Conservation (phyloP, 2,797 vertebrate species). For the Anisognathus igniventris region DNA sequence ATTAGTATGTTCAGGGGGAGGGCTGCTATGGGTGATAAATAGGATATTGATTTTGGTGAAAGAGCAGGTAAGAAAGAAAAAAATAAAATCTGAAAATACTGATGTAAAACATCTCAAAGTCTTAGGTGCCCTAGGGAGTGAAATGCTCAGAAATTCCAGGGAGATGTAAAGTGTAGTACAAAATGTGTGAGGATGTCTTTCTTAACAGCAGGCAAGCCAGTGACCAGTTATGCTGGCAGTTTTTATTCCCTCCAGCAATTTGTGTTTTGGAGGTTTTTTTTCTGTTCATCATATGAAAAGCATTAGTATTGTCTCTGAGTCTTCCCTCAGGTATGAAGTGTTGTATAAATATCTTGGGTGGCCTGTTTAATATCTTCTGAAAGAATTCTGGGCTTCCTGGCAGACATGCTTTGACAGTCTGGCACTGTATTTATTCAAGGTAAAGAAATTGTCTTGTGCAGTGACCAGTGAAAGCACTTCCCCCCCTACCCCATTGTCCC, state of each 20-base stretch:
- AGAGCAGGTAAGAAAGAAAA: background rate
- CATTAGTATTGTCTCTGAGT: conserved; percentile 9
- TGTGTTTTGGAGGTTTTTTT: background rate
- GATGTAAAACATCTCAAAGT: background rate
- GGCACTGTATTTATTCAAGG: conserved; percentile 25
- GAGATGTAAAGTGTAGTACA: background rate
- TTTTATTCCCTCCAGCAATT: background rate
- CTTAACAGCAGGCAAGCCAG: background rate
- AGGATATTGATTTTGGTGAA: background rate
- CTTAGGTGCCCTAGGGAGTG: background rate
- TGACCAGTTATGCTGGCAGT: background rate
- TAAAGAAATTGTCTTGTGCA: conserved; percentile 12
- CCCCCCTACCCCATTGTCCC: rapidly evolving
- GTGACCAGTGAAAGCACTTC: background rate
- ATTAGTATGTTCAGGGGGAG: background rate
- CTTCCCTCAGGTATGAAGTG: conserved; percentile 19
- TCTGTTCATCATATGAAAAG: conserved; percentile 20
- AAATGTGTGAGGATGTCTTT: background rate
- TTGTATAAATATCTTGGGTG: conserved; percentile 21
- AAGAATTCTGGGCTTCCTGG: conserved; percentile 36
- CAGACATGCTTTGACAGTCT: conserved; percentile 9
- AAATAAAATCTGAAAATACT: background rate
- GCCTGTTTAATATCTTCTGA: conserved; percentile 19
- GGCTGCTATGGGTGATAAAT: background rate
- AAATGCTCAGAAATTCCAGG: background rate